These are phyloP conservation scores for Sebastolobus alascanus DNA, from an alignment of 2,797 vertebrate species.

Conservation along the genomic window DNA sequence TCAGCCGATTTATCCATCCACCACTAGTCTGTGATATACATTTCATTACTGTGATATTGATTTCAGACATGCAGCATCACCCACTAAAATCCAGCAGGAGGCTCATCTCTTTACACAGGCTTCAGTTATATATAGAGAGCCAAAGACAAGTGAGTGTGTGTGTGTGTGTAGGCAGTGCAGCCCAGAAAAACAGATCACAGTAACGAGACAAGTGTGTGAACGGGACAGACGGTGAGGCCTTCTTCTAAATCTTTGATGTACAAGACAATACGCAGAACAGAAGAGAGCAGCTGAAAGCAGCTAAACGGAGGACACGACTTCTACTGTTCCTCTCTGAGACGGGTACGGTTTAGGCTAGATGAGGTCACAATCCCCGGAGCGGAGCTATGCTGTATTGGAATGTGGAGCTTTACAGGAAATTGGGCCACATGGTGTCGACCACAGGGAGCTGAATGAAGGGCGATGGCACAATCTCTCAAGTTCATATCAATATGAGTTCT, in stretches of 20 bases:
- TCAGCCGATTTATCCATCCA: no score
- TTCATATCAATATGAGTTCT: constrained; percentile 8
- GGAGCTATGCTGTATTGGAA: constrained; percentile 66
- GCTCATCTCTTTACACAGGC: background rate
- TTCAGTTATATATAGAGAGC: constrained; percentile 1
- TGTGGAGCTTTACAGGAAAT: constrained; percentile 74
- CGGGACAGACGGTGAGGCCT: background rate
- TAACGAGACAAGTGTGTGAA: constrained; percentile 28
- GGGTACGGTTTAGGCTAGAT: constrained; percentile 53
- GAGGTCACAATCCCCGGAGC: constrained; percentile 70
- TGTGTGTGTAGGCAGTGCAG: constrained; percentile 6
- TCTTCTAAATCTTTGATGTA: constrained; percentile 5
- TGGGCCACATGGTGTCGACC: constrained; percentile 66
- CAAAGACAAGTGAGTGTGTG: background rate
- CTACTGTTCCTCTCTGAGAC: constrained; percentile 48
- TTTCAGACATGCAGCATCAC: constrained; percentile 4
- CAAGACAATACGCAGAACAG: constrained; percentile 4
- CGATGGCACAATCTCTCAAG: constrained; percentile 30
- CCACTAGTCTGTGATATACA: background rate
- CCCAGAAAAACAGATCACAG: constrained; percentile 15
- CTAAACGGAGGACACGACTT: constrained; percentile 39
- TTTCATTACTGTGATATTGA: constrained; percentile 2
- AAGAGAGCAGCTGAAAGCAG: constrained; percentile 7
- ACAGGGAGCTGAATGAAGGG: constrained; percentile 54
- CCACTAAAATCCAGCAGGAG: background rate